Conservation (phyloP, 1,140 invertebrate genomes). For the Papilio helenus region DNA sequence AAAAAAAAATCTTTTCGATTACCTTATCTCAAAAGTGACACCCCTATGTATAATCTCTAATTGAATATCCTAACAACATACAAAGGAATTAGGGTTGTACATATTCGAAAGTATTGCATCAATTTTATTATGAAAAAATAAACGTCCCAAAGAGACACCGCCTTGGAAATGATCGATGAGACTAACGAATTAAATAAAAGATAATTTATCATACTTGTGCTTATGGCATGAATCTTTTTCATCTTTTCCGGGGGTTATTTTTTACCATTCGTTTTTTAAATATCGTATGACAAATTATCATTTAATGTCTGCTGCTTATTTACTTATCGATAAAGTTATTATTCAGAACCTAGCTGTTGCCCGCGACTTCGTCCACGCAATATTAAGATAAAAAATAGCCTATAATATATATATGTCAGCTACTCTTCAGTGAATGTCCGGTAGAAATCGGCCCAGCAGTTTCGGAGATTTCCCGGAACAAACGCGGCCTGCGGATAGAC, state of each 20-base stretch:
- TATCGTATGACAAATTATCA: conserved; percentile 30
- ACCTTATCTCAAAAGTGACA: not conserved
- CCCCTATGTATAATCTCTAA: not conserved
- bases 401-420: too few species aligned
- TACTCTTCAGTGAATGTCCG: too few species aligned
- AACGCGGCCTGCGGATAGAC: too few species aligned
- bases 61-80: not conserved
- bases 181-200: conserved; percentile 33
- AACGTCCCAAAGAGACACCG: conserved; percentile 7
- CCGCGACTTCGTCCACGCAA: too few species aligned
- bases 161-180: conserved; percentile 38
- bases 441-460: too few species aligned
- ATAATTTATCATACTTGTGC: conserved; percentile 38
- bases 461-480: too few species aligned
- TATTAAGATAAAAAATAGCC: too few species aligned
- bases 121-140: conserved; percentile 5
- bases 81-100: not conserved
- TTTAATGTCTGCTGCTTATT: conserved; percentile 8
- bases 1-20: not conserved
- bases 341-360: too few species aligned
- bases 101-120: not conserved
- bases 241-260: conserved; percentile 23
- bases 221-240: conserved; percentile 34
- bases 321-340: not conserved
- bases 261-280: conserved; percentile 13